A percentile compares a stretch with the other conserved stretches of the same genome.
Conservation (phyloP, 2,113 vertebrate species). For the Poecile atricapillus region DNA sequence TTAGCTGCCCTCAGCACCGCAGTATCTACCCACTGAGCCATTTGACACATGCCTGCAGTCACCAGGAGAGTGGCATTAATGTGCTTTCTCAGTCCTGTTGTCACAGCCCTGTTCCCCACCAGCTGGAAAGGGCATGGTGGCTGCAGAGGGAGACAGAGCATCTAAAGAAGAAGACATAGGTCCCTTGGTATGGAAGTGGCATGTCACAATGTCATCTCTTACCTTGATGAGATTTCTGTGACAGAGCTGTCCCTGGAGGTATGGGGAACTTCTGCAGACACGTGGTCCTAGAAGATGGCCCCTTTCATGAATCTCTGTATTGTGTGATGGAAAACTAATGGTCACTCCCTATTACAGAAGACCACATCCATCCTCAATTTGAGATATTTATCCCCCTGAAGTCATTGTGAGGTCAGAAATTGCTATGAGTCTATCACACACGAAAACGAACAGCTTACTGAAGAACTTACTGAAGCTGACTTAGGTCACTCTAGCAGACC, state of each 20-base stretch:
- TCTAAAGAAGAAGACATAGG: background rate
- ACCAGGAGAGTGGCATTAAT: background rate
- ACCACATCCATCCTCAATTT: background rate
- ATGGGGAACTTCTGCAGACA: background rate
- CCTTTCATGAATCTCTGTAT: background rate
- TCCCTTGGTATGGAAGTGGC: fast-evolving
- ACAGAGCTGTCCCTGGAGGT: background rate
- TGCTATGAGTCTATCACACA: background rate
- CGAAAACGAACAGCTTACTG: background rate
- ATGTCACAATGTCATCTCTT: background rate
- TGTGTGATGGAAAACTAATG: background rate
- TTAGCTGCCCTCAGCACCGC: background rate
- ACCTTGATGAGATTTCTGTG: background rate
- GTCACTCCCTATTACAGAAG: background rate
- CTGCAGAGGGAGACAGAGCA: background rate
- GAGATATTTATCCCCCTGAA: background rate
- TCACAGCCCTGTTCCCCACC: background rate
- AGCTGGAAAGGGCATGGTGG: background rate
- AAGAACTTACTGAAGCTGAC: background rate
- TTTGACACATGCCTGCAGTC: background rate
- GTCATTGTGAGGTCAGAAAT: background rate
- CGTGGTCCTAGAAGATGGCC: background rate
- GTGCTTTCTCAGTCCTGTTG: background rate
- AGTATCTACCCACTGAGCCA: background rate
- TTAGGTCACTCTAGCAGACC: background rate